Conservation (phyloP, 2,888 invertebrate genomes). For the Piscicola geometra region DNA sequence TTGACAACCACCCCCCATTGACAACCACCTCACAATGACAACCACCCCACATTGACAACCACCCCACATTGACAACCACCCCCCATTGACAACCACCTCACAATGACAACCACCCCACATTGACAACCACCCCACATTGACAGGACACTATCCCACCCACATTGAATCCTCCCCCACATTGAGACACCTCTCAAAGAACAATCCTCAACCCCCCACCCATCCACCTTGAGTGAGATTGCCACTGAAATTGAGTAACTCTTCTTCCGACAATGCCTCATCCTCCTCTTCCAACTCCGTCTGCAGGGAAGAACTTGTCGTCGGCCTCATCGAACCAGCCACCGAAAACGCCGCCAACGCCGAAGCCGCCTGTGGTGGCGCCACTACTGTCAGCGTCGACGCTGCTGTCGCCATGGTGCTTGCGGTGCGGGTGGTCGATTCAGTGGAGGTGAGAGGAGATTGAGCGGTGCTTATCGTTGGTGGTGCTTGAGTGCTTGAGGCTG, state of each 20-base stretch:
- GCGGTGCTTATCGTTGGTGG: no score
- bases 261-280: not conserved
- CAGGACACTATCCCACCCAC: no score
- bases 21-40: no score
- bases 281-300: not conserved
- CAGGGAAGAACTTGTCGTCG: not conserved
- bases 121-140: no score
- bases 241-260: not conserved
- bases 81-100: no score
- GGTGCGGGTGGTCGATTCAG: not conserved
- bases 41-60: no score
- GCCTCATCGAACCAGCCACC: not conserved
- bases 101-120: no score
- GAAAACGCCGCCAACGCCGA: not conserved
- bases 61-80: no score
- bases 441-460: no score
- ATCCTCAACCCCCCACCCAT: not conserved
- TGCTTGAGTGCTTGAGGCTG: not conserved
- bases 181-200: not conserved
- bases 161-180: not conserved
- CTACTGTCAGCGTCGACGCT: not conserved
- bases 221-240: not conserved
- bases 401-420: not conserved
- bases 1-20: no score
- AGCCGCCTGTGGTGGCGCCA: slow-evolving; percentile 6